Conservation (phyloP, 2,888 invertebrate genomes). For the Aromia moschata region DNA sequence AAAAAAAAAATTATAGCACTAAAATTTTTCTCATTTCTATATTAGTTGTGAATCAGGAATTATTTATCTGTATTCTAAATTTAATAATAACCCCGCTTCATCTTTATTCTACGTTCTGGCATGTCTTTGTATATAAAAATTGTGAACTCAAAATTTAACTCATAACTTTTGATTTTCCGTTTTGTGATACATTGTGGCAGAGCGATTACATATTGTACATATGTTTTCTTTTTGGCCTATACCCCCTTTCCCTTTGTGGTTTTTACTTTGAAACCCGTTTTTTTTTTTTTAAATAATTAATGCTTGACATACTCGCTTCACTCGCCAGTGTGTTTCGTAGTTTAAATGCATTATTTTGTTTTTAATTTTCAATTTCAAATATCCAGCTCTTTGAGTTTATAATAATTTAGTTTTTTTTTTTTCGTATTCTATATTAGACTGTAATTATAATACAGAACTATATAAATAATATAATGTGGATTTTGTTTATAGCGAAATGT, state of each 20-base stretch:
- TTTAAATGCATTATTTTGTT: constrained; percentile 23
- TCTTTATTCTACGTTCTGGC: not conserved
- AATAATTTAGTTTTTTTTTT: constrained; percentile 37
- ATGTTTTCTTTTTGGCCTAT: constrained; percentile 37
- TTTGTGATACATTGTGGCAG: constrained; percentile 28
- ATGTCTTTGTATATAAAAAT: constrained; percentile 20
- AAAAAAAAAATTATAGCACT: too few relatives aligned
- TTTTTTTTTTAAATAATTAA: constrained; percentile 15
- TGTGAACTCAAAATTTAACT: constrained; percentile 22
- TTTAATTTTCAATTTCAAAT: constrained; percentile 29
- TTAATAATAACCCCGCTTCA: too few relatives aligned
- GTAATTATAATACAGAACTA: constrained; percentile 42
- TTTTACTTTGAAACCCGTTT: constrained; percentile 8
- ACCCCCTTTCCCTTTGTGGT: constrained; percentile 9
- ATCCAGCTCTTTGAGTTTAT: constrained; percentile 27
- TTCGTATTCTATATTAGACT: constrained; percentile 27
- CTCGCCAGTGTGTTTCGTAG: constrained; percentile 27
- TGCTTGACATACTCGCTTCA: constrained; percentile 27
- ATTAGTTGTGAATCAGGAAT: too few relatives aligned
- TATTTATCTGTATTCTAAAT: too few relatives aligned
- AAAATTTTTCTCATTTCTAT: too few relatives aligned
- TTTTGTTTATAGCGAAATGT: constrained; percentile 37
- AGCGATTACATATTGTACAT: constrained; percentile 35
- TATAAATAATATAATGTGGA: constrained; percentile 43
- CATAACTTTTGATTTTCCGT: constrained; percentile 11